phyloP scores from a whole-genome alignment of 2,797 vertebrate species.

The Catharus ustulatus region DNA sequence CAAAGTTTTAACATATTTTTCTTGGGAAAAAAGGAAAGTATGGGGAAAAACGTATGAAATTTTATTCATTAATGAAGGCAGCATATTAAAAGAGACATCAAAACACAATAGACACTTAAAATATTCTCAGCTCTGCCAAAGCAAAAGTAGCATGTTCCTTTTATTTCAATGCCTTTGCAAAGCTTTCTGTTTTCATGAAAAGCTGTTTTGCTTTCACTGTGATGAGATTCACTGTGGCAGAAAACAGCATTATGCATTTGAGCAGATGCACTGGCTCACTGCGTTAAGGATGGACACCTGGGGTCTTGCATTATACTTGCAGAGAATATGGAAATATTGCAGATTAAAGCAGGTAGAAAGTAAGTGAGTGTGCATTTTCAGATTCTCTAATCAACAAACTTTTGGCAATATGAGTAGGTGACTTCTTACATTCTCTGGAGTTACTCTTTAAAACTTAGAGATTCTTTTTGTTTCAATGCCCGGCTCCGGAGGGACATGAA shows the following conservation, averaged over 20 bases:
- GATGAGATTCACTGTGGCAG: slow-evolving; percentile 12
- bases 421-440: background rate
- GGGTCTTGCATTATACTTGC: background rate
- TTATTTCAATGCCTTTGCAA: background rate
- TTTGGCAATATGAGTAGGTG: background rate
- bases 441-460: background rate
- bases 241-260: slow-evolving; percentile 32
- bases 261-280: background rate
- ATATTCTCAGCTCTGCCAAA: background rate
- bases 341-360: background rate
- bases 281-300: background rate
- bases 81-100: background rate
- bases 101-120: background rate
- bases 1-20: background rate
- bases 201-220: background rate
- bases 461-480: background rate
- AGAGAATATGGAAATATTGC: background rate
- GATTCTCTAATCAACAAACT: background rate
- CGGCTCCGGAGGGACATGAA: background rate
- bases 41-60: background rate
- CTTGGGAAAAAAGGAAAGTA: background rate
- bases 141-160: background rate
- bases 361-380: background rate
- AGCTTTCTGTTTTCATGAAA: background rate
- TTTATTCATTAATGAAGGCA: background rate